Base-by-base conservation (phyloP, 1,140 invertebrate genomes). In the Drosophila gunungcola region DNA sequence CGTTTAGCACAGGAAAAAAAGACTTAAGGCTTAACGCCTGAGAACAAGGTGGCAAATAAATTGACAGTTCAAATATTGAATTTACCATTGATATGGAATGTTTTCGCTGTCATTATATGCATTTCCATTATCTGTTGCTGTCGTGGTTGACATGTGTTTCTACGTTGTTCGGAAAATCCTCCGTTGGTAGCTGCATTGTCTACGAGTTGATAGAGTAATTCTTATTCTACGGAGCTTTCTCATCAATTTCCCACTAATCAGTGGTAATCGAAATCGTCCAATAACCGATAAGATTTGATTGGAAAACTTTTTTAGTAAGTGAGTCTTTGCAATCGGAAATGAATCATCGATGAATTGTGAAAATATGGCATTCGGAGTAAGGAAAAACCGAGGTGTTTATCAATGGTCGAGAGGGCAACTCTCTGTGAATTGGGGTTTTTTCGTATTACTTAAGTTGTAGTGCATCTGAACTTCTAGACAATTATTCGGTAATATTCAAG, bases 41-140 rank as follows among this genome's bases (percentile, higher is more conserved):
- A 32, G 27, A 49, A 29, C n/a, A 39, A 42, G 32, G 38, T 65
- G 46, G 5, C 34, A 42, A 49, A 56, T 34, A 48, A 69, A 70
- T 57, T 48, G 51, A 21, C 52, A 42, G 38, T 41, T 57, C 13
- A 72, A 72, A 70, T 72, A 72, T 72, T 72, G 32, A 57, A 41
- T 70, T 16, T 36, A 10, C 41, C 36, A 57, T 27, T 69, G 32
- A 21, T 49, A 48, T 34, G 43, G 16, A 49, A 48, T 58, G 36
- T 57, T 55, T 69, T 69, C 51, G 25, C 42, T 36, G 34, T 2
- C 64, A 6, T 29, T 48, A 16, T 69, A 29, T 49, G 43, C 12
- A 46, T 56, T 46, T 48, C 27, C 49, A 70, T 70, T 70, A 49
- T 70, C 61, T 13, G 39, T 6, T 13, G 62, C 36, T 36, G 21